Evolutionary conservation across 2,797 vertebrate species (phyloP).

Genomic region (Lophura swinhoii): DNA sequence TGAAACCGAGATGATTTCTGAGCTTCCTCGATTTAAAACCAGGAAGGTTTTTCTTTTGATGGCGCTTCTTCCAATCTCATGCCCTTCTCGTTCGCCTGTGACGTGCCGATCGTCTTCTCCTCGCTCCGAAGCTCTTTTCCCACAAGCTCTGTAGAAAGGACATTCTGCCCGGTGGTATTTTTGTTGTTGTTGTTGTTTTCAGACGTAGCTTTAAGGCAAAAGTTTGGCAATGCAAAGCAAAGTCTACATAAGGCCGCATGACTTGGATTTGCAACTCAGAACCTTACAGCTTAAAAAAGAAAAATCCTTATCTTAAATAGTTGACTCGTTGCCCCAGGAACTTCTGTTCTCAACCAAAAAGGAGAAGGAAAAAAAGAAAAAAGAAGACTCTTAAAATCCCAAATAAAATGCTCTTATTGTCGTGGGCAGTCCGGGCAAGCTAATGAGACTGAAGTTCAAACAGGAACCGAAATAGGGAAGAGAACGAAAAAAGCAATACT

Average conservation of each 20-base stretch:
- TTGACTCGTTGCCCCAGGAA: conserved; percentile 18
- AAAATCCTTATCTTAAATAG: conserved; percentile 38
- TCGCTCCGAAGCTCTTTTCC: not conserved
- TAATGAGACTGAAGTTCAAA: conserved; percentile 54
- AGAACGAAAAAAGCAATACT: not conserved
- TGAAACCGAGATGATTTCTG: not conserved
- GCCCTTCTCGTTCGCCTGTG: not conserved
- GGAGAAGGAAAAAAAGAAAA: not conserved
- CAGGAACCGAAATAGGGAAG: conserved; percentile 37
- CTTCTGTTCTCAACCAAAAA: not conserved
- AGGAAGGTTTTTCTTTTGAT: not conserved
- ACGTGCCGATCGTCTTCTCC: not conserved
- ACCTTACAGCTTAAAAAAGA: conserved; percentile 44
- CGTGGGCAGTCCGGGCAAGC: conserved; percentile 51
- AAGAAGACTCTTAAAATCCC: not conserved
- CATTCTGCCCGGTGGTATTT: conserved; percentile 54
- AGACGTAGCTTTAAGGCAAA: conserved; percentile 91
- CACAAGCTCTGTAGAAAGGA: conserved; percentile 37
- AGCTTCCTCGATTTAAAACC: not conserved
- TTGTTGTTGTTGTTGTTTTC: conserved; percentile 11
- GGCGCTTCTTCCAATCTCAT: not conserved
- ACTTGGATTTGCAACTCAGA: conserved; percentile 83
- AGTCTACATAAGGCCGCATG: conserved; percentile 95
- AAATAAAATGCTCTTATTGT: conserved; percentile 44
- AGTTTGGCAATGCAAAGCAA: conserved; percentile 89